Conservation (phyloP, 2,797 vertebrate genomes). For the Meriones psammophilus region DNA sequence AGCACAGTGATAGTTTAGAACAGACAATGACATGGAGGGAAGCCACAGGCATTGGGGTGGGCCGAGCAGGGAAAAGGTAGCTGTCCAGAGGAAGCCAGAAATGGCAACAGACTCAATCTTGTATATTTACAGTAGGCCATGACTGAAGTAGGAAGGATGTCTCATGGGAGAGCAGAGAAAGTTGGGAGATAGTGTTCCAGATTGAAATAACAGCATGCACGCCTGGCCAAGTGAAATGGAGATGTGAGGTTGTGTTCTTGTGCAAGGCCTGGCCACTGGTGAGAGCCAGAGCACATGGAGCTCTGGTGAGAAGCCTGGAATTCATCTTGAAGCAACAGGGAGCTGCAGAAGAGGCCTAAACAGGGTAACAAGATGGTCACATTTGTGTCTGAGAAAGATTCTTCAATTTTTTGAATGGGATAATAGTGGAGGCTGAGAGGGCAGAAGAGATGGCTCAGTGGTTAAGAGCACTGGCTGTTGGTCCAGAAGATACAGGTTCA, state of each 20-base stretch:
- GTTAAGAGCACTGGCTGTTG: too few species aligned
- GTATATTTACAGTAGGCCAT: not conserved
- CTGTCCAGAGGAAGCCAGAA: not conserved
- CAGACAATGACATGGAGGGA: too few species aligned
- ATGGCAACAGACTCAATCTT: not conserved
- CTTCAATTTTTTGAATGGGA: not conserved
- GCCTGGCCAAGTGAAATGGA: not conserved
- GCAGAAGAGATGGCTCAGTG: too few species aligned
- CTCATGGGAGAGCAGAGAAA: too few species aligned
- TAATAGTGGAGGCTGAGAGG: too few species aligned
- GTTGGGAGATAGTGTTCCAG: not conserved
- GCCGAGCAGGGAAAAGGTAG: too few species aligned
- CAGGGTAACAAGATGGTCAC: not conserved
- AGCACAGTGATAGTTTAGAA: not conserved
- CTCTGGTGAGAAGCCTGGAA: not conserved
- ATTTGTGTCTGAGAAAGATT: not conserved
- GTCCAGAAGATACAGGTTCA: not conserved
- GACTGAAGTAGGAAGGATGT: too few species aligned
- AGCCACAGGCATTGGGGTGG: not conserved
- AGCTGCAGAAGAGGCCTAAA: not conserved
- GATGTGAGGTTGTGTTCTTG: rapidly evolving
- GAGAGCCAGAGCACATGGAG: not conserved
- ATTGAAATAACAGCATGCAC: not conserved
- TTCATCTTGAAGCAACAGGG: not conserved
- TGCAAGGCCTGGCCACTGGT: not conserved